Percentiles rank a stretch among this genome's conserved stretches.
phyloP scores from a whole-genome alignment of 1,140 invertebrate genomes.

The Tetragnatha versicolor region DNA sequence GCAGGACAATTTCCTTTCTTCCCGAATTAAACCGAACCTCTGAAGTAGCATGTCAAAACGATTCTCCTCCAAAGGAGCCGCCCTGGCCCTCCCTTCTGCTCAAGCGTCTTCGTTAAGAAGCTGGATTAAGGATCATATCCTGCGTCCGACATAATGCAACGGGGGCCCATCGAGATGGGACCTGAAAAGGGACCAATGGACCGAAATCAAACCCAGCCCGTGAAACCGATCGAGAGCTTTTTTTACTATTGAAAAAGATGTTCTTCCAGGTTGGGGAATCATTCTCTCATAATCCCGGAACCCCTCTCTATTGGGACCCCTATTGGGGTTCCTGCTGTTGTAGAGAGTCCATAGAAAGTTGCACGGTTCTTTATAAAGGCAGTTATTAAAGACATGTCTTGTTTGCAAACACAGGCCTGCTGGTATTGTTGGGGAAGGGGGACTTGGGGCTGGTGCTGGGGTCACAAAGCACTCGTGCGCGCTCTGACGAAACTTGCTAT shows the following conservation, averaged over 20 bases:
- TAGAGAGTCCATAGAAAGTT: conserved; percentile 43
- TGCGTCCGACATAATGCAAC: conserved; percentile 38
- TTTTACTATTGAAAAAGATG: conserved; percentile 53
- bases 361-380: conserved; percentile 43
- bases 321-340: conserved; percentile 34
- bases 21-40: conserved; percentile 21
- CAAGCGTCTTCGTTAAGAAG: conserved; percentile 50
- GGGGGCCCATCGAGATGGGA: conserved; percentile 19
- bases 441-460: conserved; percentile 32
- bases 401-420: conserved; percentile 51
- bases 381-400: conserved; percentile 55
- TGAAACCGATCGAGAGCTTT: conserved; percentile 7
- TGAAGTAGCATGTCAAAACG: conserved; percentile 53
- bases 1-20: background rate
- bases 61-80: conserved; percentile 37
- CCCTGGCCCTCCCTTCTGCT: conserved; percentile 21
- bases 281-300: conserved; percentile 38
- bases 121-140: conserved; percentile 52
- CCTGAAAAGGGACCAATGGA: conserved; percentile 28
- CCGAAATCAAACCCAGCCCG: conserved; percentile 1
- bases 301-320: background rate
- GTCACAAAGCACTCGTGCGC: too few species aligned
- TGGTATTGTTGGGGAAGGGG: conserved; percentile 30
- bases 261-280: conserved; percentile 18
- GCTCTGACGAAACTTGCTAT: too few species aligned